Percentiles rank a stretch among this genome's conserved stretches.
Evolutionary conservation across 2,888 invertebrate species (phyloP).

Genomic region (Myopa testacea): DNA sequence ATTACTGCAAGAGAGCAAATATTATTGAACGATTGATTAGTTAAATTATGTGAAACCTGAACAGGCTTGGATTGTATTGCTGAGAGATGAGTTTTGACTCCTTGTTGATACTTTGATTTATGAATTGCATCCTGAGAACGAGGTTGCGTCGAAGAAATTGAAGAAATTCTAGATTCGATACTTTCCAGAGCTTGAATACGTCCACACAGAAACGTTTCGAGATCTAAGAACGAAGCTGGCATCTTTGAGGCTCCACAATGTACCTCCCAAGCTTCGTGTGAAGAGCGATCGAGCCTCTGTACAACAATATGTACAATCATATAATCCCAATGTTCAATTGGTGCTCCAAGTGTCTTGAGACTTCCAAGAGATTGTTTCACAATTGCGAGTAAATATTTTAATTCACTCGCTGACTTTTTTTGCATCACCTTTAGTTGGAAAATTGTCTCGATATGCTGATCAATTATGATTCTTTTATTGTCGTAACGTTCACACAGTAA

Average conservation of each 20-base stretch:
- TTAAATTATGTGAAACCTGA: too few species aligned
- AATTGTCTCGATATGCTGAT: conserved; percentile 4
- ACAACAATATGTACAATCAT: background rate
- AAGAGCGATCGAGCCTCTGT: background rate
- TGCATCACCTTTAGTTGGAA: conserved; percentile 3
- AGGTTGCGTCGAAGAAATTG: background rate
- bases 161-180: too few species aligned
- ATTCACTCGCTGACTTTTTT: background rate
- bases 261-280: conserved; percentile 8
- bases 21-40: too few species aligned
- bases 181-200: too few species aligned
- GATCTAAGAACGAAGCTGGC: background rate
- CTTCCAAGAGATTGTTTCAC: background rate
- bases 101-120: too few species aligned
- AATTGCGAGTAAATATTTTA: background rate
- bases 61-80: too few species aligned
- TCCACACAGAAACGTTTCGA: too few species aligned
- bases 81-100: too few species aligned
- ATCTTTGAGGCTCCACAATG: background rate
- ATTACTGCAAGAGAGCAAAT: too few species aligned
- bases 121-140: too few species aligned
- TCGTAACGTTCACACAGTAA: conserved; percentile 39
- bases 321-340: conserved; percentile 7
- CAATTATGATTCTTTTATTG: conserved; percentile 31
- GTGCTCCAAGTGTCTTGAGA: background rate